Percentiles rank a stretch among this genome's conserved stretches.
Conservation (phyloP, 2,797 vertebrate species). For the Bradypodion pumilum region DNA sequence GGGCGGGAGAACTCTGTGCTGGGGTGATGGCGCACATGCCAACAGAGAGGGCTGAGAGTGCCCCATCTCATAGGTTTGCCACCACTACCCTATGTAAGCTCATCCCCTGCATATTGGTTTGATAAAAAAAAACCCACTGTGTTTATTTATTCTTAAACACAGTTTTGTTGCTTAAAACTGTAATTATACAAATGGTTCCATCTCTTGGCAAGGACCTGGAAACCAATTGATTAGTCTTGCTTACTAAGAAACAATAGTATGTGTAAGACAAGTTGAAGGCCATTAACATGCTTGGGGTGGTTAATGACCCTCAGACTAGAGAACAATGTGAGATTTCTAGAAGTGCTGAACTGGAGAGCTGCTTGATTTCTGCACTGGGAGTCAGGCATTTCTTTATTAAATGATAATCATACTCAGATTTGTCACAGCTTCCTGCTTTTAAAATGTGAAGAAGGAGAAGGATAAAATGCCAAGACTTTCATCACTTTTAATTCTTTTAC, state of each 20-base stretch:
- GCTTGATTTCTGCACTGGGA: background rate
- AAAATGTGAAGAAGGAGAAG: background rate
- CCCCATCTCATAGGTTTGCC: too few relatives aligned
- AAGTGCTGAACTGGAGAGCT: background rate
- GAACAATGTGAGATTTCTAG: background rate
- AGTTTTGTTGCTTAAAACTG: background rate
- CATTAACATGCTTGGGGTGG: background rate
- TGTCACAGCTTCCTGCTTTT: background rate
- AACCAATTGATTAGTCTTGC: background rate
- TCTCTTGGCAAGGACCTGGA: background rate
- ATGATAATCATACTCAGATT: background rate
- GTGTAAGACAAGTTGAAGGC: background rate
- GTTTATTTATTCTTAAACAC: background rate
- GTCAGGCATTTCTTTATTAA: background rate
- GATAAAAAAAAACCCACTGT: background rate
- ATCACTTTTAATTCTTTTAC: rapidly evolving
- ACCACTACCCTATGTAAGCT: background rate
- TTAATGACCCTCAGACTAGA: background rate
- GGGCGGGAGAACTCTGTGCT: too few relatives aligned
- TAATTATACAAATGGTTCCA: background rate
- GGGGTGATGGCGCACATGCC: too few relatives aligned
- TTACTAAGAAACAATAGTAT: background rate
- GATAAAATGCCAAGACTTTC: background rate
- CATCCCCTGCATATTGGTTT: background rate
- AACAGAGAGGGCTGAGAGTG: too few relatives aligned